These are phyloP conservation scores for Pseudomyrmex gracilis DNA, from an alignment of 1,140 invertebrate genomes.

Conservation along the genomic window DNA sequence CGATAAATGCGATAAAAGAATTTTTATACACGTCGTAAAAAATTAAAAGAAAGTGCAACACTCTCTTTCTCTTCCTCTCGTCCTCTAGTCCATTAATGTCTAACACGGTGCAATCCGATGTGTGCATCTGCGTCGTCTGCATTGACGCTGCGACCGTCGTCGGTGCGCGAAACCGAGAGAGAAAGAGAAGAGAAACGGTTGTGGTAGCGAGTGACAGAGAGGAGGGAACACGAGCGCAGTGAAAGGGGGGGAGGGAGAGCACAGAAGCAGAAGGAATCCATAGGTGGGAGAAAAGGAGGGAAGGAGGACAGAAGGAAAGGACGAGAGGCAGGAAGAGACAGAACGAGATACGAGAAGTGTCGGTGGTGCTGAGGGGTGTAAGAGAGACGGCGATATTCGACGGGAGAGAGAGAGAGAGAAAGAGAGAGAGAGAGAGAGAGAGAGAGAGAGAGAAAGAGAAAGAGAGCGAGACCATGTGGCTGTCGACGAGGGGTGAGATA, in stretches of 20 bases:
- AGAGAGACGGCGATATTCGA: constrained; percentile 30
- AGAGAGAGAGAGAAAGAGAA: constrained; percentile 42
- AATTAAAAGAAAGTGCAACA: background rate
- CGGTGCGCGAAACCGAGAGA: constrained; percentile 48
- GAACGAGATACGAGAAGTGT: constrained; percentile 50
- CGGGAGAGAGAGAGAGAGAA: constrained; percentile 47
- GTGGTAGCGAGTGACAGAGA: constrained; percentile 21
- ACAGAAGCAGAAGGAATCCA: constrained; percentile 42
- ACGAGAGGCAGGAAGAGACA: constrained; percentile 55
- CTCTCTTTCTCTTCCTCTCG: constrained; percentile 31
- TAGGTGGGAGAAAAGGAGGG: constrained; percentile 45
- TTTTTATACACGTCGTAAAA: too few species aligned
- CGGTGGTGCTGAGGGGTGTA: constrained; percentile 28
- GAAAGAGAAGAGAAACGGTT: constrained; percentile 28
- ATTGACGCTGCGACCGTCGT: constrained; percentile 42
- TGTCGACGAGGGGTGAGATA: constrained; percentile 33
- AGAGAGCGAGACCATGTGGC: constrained; percentile 5
- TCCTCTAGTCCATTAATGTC: constrained; percentile 52
- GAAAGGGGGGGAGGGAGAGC: constrained; percentile 9
- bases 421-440: constrained; percentile 47
- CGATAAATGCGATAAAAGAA: too few species aligned
- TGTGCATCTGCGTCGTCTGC: constrained; percentile 53
- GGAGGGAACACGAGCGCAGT: constrained; percentile 1
- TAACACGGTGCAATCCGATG: constrained; percentile 37
- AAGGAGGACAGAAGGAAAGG: constrained; percentile 59